Percentiles rank a stretch among this genome's conserved stretches.
These are phyloP conservation scores for Phocides pigmalion DNA, from an alignment of 1,140 invertebrate species.

Conservation along the genomic window DNA sequence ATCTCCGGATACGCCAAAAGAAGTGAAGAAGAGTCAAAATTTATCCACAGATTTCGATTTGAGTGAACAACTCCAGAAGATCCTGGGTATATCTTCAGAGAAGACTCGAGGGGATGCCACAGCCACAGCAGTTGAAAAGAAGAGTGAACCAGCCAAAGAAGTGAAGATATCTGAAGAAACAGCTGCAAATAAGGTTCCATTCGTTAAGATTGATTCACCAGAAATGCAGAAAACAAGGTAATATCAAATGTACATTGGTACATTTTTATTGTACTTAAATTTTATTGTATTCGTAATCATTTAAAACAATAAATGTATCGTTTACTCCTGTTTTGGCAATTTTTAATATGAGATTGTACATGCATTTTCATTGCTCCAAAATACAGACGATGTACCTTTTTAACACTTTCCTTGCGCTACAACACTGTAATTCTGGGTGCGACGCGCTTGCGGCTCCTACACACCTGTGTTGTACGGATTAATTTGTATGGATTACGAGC, in stretches of 20 bases:
- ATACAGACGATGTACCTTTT: too few species aligned
- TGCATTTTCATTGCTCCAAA: too few species aligned
- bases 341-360: too few species aligned
- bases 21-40: slow-evolving; percentile 81
- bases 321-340: too few species aligned
- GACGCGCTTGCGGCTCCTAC: too few species aligned
- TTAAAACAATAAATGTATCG: too few species aligned
- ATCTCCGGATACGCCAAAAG: slow-evolving; percentile 72
- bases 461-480: too few species aligned
- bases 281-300: too few species aligned
- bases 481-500: too few species aligned
- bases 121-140: slow-evolving; percentile 59
- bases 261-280: too few species aligned
- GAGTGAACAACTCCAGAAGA: slow-evolving; percentile 81
- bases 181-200: slow-evolving; percentile 65
- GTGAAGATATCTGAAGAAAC: slow-evolving; percentile 71
- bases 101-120: slow-evolving; percentile 62
- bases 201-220: slow-evolving; percentile 81
- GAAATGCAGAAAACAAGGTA: slow-evolving; percentile 75
- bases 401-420: too few species aligned
- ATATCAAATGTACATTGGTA: not conserved
- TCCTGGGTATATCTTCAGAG: slow-evolving; percentile 78
- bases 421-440: too few species aligned
- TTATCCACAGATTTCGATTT: slow-evolving; percentile 80
- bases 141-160: slow-evolving; percentile 64